Conservation (phyloP, 2,113 vertebrate genomes). For the Grantiella picta region DNA sequence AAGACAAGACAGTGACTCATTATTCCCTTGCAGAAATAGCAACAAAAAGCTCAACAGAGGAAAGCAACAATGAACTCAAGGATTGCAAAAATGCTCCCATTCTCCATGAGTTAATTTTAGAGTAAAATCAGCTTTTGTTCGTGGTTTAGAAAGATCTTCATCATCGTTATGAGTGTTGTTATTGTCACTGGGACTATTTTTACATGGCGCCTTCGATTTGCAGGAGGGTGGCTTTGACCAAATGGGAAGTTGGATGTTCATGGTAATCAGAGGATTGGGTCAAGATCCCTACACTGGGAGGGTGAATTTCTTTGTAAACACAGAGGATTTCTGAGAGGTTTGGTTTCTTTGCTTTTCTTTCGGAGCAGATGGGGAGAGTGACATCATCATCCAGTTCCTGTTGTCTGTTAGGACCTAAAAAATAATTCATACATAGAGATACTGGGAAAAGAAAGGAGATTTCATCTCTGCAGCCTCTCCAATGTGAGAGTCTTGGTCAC, state of each 20-base stretch:
- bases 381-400: neutral
- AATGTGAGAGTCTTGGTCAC: neutral
- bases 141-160: neutral
- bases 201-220: neutral
- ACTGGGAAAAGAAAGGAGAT: neutral
- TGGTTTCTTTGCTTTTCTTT: neutral
- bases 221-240: neutral
- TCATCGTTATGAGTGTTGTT: neutral
- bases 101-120: constrained; percentile 23
- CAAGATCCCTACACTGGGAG: neutral
- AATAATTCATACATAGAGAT: neutral
- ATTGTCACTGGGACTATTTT: neutral
- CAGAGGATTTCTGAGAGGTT: neutral
- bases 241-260: neutral
- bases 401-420: neutral
- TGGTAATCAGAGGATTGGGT: neutral
- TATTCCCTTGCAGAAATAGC: neutral
- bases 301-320: neutral
- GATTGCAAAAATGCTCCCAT: neutral
- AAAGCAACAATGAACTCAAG: neutral
- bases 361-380: neutral
- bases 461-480: neutral
- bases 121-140: neutral
- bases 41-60: neutral
- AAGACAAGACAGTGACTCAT: constrained; percentile 1